These are phyloP conservation scores for Cephalopterus ornatus DNA, from an alignment of 2,113 vertebrate species.

Conservation along the genomic window DNA sequence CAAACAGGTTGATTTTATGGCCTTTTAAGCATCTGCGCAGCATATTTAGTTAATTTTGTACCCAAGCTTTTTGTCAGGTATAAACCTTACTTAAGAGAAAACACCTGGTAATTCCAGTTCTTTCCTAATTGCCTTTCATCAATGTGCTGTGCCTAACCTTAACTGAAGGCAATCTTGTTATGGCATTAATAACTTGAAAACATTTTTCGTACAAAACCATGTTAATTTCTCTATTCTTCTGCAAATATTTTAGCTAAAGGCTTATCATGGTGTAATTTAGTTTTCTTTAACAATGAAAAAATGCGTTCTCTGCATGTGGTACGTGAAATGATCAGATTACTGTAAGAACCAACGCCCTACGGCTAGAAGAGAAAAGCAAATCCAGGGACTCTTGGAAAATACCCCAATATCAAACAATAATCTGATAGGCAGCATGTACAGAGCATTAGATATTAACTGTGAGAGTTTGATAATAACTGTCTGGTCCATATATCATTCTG, in stretches of 20 bases:
- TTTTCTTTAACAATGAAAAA: background rate
- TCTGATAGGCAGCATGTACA: background rate
- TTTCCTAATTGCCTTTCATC: background rate
- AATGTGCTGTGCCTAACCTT: background rate
- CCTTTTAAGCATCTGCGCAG: background rate
- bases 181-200: background rate
- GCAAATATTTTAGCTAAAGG: background rate
- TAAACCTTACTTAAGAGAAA: background rate
- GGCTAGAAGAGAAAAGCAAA: slow-evolving; percentile 4
- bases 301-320: background rate
- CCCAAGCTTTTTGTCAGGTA: background rate
- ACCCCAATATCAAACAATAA: background rate
- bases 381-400: background rate
- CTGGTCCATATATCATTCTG: background rate
- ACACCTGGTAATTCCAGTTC: fast-evolving
- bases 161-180: background rate
- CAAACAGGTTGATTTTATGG: background rate
- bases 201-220: background rate
- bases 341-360: slow-evolving; percentile 71
- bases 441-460: background rate
- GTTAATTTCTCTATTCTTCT: background rate
- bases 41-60: background rate
- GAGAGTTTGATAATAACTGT: background rate
- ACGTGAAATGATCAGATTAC: slow-evolving; percentile 30
- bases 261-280: background rate